Percentiles rank a stretch among this genome's conserved stretches.
These are phyloP conservation scores for Sipha maydis DNA, from an alignment of 2,888 invertebrate species.

Conservation along the genomic window DNA sequence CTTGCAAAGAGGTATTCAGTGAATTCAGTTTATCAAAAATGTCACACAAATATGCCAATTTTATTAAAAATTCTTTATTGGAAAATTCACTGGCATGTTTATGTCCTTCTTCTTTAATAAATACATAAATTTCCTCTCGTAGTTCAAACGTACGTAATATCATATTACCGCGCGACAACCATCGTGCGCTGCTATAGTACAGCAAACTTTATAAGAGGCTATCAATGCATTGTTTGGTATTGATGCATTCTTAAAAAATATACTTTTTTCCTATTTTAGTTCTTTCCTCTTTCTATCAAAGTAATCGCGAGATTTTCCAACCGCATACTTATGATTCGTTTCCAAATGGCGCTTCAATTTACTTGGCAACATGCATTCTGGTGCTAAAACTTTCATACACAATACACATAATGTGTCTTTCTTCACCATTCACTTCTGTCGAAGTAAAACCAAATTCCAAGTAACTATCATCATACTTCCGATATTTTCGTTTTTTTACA, in stretches of 20 bases:
- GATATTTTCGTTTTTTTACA: too few relatives aligned
- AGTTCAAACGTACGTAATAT: slow-evolving; percentile 33
- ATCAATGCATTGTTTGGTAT: slow-evolving; percentile 62
- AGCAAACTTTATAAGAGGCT: slow-evolving; percentile 63
- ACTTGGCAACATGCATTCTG: slow-evolving; percentile 63
- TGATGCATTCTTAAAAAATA: slow-evolving; percentile 56
- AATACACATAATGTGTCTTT: slow-evolving; percentile 54
- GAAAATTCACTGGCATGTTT: too few relatives aligned
- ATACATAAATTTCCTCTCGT: slow-evolving; percentile 9
- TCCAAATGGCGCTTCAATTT: too few relatives aligned
- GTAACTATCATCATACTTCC: slow-evolving; percentile 21
- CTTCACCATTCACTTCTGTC: slow-evolving; percentile 35
- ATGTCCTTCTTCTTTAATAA: too few relatives aligned
- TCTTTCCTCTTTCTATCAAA: too few relatives aligned
- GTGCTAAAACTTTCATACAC: slow-evolving; percentile 58
- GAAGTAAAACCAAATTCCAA: slow-evolving; percentile 32
- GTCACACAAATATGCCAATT: too few relatives aligned
- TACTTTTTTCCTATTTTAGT: too few relatives aligned
- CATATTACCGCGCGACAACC: slow-evolving; percentile 24
- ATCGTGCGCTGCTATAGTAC: slow-evolving; percentile 6
- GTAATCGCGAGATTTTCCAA: too few relatives aligned
- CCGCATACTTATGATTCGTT: too few relatives aligned
- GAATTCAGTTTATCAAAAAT: too few relatives aligned
- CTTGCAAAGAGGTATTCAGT: too few relatives aligned
- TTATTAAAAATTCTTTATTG: too few relatives aligned